Evolutionary conservation across 35 echinoderm and acorn worm species (phyloP).

Genomic region (Ophioderma brevispina): DNA sequence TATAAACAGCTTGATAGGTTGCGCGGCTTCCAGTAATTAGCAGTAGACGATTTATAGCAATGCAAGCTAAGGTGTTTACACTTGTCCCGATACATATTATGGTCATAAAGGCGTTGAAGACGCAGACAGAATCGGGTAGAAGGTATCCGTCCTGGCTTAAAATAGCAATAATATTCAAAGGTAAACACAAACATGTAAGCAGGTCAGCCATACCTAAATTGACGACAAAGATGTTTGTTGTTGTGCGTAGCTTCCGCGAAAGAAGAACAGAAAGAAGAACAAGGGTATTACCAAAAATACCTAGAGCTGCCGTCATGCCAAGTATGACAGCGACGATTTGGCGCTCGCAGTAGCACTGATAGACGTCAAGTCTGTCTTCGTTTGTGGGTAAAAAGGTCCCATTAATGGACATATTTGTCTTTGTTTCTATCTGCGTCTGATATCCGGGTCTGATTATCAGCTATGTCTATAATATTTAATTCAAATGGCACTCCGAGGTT

Average conservation of each 20-base stretch:
- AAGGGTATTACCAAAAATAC: not conserved
- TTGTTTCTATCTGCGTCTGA: no score
- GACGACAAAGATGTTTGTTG: no score
- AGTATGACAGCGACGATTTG: not conserved
- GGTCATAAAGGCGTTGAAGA: not conserved
- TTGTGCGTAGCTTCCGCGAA: not conserved
- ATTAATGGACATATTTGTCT: no score
- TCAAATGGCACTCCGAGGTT: no score
- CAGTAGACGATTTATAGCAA: conserved; percentile 40
- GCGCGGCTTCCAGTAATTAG: conserved; percentile 14
- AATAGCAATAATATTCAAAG: conserved; percentile 3
- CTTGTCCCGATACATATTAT: conserved; percentile 42
- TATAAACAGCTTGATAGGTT: conserved; percentile 16
- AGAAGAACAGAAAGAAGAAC: not conserved
- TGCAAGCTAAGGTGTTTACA: conserved; percentile 42
- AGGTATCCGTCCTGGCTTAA: conserved; percentile 6
- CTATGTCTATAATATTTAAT: no score
- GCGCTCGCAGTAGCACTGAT: not conserved
- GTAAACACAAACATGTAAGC: not conserved
- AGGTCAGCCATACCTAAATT: no score
- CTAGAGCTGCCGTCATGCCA: not conserved
- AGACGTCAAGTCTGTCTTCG: no score
- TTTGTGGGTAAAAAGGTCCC: no score
- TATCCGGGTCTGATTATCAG: no score
- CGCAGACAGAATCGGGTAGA: conserved; percentile 16